These are phyloP conservation scores for Argyresthia albistria DNA, from an alignment of 2,888 invertebrate species.

Conservation along the genomic window DNA sequence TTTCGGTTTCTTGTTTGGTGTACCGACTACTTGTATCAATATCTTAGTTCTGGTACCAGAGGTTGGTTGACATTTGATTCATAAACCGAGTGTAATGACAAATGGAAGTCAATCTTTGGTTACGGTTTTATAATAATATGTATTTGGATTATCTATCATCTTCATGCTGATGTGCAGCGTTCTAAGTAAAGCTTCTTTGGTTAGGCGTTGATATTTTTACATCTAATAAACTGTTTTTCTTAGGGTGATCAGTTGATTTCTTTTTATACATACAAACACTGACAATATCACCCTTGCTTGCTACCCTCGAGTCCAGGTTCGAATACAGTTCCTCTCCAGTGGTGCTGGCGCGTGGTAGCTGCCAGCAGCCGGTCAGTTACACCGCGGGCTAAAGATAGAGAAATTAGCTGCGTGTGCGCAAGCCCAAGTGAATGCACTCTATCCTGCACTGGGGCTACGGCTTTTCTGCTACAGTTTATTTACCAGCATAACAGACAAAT, in stretches of 20 bases:
- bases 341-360: conserved; percentile 29
- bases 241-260: too few relatives aligned
- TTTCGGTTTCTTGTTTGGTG: neutral
- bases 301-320: conserved; percentile 24
- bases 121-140: too few relatives aligned
- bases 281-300: too few relatives aligned
- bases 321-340: conserved; percentile 64
- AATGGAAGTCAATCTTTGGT: too few relatives aligned
- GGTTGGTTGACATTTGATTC: conserved; percentile 27
- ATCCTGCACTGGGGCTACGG: conserved; percentile 5
- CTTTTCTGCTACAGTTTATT: neutral
- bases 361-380: conserved; percentile 55
- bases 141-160: too few relatives aligned
- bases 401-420: conserved; percentile 50
- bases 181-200: too few relatives aligned
- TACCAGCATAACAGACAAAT: too few relatives aligned
- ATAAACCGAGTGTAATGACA: conserved; percentile 40
- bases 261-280: too few relatives aligned
- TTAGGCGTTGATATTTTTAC: too few relatives aligned
- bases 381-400: conserved; percentile 67
- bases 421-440: conserved; percentile 58
- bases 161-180: too few relatives aligned
- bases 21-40: neutral
- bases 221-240: too few relatives aligned
- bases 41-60: neutral